phyloP scores from a whole-genome alignment of 2,113 vertebrate genomes.

The Psittacula cyanocephala region DNA sequence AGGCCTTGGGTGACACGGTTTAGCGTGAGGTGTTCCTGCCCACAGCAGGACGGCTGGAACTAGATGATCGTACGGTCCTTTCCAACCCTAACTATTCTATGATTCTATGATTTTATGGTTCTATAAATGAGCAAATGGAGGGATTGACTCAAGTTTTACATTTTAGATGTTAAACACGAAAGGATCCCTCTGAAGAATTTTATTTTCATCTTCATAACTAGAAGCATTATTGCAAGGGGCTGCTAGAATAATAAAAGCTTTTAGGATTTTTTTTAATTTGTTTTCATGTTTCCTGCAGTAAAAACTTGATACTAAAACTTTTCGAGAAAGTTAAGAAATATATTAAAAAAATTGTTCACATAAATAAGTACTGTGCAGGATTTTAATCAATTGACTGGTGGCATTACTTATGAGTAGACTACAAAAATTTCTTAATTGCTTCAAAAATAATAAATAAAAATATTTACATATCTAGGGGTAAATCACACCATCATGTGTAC shows the following conservation, averaged over 20 bases:
- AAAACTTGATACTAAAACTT: neutral
- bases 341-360: neutral
- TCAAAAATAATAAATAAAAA: neutral
- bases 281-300: neutral
- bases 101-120: too few relatives aligned
- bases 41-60: too few relatives aligned
- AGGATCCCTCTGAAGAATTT: neutral
- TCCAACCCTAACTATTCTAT: too few relatives aligned
- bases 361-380: neutral
- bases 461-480: neutral
- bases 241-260: neutral
- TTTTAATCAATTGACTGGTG: neutral
- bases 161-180: neutral
- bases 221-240: neutral
- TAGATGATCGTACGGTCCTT: too few relatives aligned
- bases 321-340: neutral
- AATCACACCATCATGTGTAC: neutral
- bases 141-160: neutral
- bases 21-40: too few relatives aligned
- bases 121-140: neutral
- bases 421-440: neutral
- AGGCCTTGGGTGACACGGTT: too few relatives aligned
- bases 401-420: neutral
- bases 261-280: fast-evolving
- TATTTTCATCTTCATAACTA: neutral